Conservation (phyloP, 2,113 vertebrate species). For the Ptychochromis oligacanthus region DNA sequence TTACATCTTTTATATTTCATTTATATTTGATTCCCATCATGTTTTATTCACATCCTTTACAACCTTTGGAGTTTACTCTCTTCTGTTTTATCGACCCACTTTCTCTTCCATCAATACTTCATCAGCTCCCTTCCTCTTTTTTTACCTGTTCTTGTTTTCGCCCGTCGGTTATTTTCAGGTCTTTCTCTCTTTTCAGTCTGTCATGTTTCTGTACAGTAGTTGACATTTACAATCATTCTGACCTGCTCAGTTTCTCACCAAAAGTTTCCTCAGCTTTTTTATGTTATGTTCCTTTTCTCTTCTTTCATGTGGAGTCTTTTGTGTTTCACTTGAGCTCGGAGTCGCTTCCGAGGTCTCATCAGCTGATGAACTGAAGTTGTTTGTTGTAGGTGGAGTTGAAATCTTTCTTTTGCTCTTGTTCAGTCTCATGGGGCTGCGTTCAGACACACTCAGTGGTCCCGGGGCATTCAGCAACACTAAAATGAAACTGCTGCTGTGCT, state of each 20-base stretch:
- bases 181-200: background rate
- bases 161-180: background rate
- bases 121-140: conserved; percentile 25
- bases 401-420: conserved; percentile 9
- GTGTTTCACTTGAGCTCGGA: conserved; percentile 6
- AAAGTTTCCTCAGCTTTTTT: conserved; percentile 11
- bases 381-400: conserved; percentile 38
- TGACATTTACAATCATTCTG: conserved; percentile 31
- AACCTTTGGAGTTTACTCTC: conserved; percentile 63
- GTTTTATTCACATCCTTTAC: conserved; percentile 68
- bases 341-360: conserved; percentile 19
- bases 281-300: background rate
- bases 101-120: conserved; percentile 67
- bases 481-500: conserved; percentile 28
- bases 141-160: conserved; percentile 45
- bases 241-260: background rate
- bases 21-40: conserved; percentile 66
- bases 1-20: conserved; percentile 69
- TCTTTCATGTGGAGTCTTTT: conserved; percentile 28
- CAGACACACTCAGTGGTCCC: conserved; percentile 14
- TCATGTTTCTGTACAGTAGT: background rate
- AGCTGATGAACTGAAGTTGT: conserved; percentile 25
- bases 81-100: conserved; percentile 66
- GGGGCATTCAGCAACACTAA: conserved; percentile 13
- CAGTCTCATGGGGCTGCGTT: conserved; percentile 26